These are phyloP conservation scores for Fragum whitleyi DNA, from an alignment of 2,888 invertebrate species.

Conservation along the genomic window DNA sequence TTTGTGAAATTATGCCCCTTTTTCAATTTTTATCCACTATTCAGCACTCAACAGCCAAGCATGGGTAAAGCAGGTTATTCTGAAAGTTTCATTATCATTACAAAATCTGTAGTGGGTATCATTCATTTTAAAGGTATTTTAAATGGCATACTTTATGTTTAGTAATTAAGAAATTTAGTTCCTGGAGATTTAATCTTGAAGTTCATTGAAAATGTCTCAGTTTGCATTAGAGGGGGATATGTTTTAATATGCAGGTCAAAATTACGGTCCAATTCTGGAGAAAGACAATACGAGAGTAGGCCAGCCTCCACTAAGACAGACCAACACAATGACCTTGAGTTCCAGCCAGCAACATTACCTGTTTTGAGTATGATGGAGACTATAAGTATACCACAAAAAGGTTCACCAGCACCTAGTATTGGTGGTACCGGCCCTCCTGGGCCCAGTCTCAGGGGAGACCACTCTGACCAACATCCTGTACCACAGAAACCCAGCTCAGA, in stretches of 20 bases:
- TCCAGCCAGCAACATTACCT: slow-evolving; percentile 20
- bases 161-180: no score
- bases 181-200: no score
- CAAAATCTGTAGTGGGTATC: no score
- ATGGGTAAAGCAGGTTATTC: no score
- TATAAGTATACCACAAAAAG: slow-evolving; percentile 3
- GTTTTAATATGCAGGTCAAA: not conserved
- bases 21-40: no score
- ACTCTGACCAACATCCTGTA: not conserved
- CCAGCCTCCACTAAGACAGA: not conserved
- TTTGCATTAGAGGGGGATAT: no score
- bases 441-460: not conserved
- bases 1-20: no score
- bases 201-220: no score
- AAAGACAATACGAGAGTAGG: not conserved
- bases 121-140: no score
- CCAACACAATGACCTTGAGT: not conserved
- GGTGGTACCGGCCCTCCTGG: not conserved
- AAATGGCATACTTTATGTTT: no score
- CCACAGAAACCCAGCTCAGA: not conserved
- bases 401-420: not conserved
- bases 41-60: no score
- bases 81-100: no score
- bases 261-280: not conserved
- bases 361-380: slow-evolving; percentile 21